Percentiles rank a stretch among this genome's conserved stretches.
Conservation (phyloP, 1,140 invertebrate species). For the Drosophila simulans region DNA sequence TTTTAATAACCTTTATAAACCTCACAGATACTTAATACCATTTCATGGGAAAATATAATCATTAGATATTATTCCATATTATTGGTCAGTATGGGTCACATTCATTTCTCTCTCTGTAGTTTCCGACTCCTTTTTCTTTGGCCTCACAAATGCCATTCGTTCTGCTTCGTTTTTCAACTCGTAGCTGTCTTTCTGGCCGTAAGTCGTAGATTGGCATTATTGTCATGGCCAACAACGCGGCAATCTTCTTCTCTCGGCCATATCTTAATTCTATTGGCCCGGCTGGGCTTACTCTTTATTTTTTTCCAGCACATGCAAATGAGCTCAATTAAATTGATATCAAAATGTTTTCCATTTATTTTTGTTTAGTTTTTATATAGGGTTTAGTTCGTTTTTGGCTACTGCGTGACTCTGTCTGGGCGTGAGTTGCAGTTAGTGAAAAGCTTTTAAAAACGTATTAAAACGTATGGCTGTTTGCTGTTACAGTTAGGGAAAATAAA, state of each 20-base stretch:
- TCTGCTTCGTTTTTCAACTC: slow-evolving; percentile 75
- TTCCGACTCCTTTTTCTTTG: slow-evolving; percentile 14
- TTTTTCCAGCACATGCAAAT: slow-evolving; percentile 55
- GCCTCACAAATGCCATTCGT: slow-evolving; percentile 73
- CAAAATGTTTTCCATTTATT: slow-evolving; percentile 62
- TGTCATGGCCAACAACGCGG: slow-evolving; percentile 59
- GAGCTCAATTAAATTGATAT: slow-evolving; percentile 72
- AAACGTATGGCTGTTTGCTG: slow-evolving; percentile 1
- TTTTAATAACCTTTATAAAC: too few species aligned
- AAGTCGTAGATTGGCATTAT: slow-evolving; percentile 83
- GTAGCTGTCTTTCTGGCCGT: slow-evolving; percentile 56
- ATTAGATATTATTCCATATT: too few species aligned
- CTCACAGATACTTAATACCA: too few species aligned
- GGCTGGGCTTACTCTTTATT: neutral
- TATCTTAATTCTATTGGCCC: slow-evolving; percentile 76
- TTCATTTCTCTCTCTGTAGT: neutral
- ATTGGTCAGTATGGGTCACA: too few species aligned
- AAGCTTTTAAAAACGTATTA: slow-evolving; percentile 38
- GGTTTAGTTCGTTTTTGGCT: slow-evolving; percentile 26
- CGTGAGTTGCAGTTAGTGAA: slow-evolving; percentile 40
- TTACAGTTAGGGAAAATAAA: slow-evolving; percentile 31
- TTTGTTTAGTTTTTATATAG: slow-evolving; percentile 35
- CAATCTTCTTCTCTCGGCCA: slow-evolving; percentile 25
- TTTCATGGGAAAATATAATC: too few species aligned
- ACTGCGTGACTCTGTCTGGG: slow-evolving; percentile 44